Base-by-base conservation (phyloP, 2,113 vertebrate species). In the Scortum barcoo region DNA sequence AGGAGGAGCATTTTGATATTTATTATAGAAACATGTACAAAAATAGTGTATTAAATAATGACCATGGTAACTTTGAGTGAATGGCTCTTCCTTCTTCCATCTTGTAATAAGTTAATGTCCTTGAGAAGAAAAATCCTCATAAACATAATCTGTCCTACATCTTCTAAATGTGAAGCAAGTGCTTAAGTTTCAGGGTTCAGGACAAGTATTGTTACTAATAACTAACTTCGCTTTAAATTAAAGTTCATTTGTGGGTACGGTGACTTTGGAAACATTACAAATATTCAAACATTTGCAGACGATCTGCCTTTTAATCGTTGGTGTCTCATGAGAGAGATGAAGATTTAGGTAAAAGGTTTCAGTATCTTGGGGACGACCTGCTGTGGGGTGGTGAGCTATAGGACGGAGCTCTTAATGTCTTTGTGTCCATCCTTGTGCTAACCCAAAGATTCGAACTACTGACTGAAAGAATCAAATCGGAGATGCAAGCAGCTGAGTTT, bases 301-400 rank as follows among this genome's bases (percentile, higher is more conserved):
- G 22, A 63, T 24, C 19, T 22, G 30, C 19, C 33, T 61, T 20
- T 20, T 36, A 36, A 42, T 7, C 11, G 7, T 46, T 11, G 22
- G 19, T 46, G 53, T 72, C 53, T 46, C 70, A 12, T 16, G 40
- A 58, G n/a, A 33, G 40, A 56, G 40, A 50, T 61, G 56, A 48
- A 28, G 28, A 73, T 73, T 61, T 36, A 50, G 13, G n/a, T 61
- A 60, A 33, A 16, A 73, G 40, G 28, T 61, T 73, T 17, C 16
- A 24, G 24, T 58, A 30, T 28, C 7, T 44, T 22, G 12, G 28
- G 7, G 26, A 46, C 20, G 24, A 28, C 4, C 19, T 3, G 11
- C 14, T 51, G 30, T 3, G 13, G 40, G 28, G 48, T 24, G 30
- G 20, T 16, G 24, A 71, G 36, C 76, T 60, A 30, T 40, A 50